Base-by-base conservation (phyloP, 2,113 vertebrate species). In the Xiphias gladius region DNA sequence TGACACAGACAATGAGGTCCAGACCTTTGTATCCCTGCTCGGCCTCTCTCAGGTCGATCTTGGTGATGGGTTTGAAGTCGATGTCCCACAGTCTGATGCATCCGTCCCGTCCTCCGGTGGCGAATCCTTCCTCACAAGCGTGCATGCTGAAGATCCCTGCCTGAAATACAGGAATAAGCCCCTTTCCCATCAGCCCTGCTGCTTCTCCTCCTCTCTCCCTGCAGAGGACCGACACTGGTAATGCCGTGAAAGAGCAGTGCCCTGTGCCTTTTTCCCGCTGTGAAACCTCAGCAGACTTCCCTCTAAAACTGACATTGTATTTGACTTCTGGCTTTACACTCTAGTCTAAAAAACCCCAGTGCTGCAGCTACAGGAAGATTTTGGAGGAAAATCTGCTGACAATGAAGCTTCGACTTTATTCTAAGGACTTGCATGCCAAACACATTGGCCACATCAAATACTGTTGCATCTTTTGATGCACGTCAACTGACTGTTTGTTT, bases 71-170 rank as follows among this genome's bases (percentile, higher is more conserved):
- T 90, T 99, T 99, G 94, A 99, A 99, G 83, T 98, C 97, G 0
- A 93, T 95, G 69, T 99, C 98, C 98, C 98, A 99, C 65, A 99
- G 83, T 7, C 98, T 92, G 85, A 99, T 97, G 87, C 98, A 99
- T 67, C 98, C 98, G 52, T 99, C 98, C 84, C 98, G 95, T 8
- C 98, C 98, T 66, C 98, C 98, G 0, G 97, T 99, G 79, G 97
- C 97, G 76, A 99, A 99, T 24, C 98, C 98, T 92, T 99, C 98
- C 84, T 99, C 98, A 66, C 97, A 98, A 9, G 96, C 94, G 41
- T 99, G 98, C 97, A 99, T 97, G 88, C 98, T 99, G 88, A 99
- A 99, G 94, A 99, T 99, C 88, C 98, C 98, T 26, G 98, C 97
- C 98, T 99, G 78, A 3, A 81, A 2, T 55, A 52, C 20, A 41